Percentiles rank a stretch among this genome's conserved stretches.
Conservation (phyloP, 2,888 invertebrate species). For the Kryphioiulus occultus region DNA sequence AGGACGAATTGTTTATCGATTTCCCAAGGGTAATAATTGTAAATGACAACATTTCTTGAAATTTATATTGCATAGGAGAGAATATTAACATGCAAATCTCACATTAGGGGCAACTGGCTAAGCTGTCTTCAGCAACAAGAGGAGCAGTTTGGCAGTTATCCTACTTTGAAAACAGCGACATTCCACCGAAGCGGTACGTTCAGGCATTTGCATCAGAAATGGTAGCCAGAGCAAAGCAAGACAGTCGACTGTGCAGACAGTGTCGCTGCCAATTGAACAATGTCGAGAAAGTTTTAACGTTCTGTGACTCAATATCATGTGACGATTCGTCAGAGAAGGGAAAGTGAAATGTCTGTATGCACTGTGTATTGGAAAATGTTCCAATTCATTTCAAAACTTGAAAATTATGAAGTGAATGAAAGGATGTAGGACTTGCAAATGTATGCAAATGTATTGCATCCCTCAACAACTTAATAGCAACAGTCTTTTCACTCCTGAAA, state of each 20-base stretch:
- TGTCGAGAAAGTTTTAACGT: neutral
- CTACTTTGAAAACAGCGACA: neutral
- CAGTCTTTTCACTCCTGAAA: no score
- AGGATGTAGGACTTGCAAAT: no score
- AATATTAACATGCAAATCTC: neutral
- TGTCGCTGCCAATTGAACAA: neutral
- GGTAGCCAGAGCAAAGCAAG: slow-evolving; percentile 41
- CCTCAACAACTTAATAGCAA: no score
- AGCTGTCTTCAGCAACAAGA: slow-evolving; percentile 40
- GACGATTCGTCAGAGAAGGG: neutral
- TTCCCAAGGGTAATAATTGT: neutral
- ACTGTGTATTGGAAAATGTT: no score
- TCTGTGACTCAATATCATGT: neutral
- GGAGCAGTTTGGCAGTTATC: slow-evolving; percentile 44
- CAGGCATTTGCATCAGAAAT: slow-evolving; percentile 28
- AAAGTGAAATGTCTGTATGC: neutral
- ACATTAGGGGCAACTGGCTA: slow-evolving; percentile 43
- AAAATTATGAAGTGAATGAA: neutral
- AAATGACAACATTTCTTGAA: neutral
- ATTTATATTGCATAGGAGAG: neutral
- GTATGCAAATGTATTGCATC: no score
- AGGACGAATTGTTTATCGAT: neutral
- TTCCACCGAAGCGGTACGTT: neutral
- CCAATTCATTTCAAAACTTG: no score
- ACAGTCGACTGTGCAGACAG: neutral